Conservation (phyloP, 2,888 invertebrate genomes). For the Masnerella sp. region DNA sequence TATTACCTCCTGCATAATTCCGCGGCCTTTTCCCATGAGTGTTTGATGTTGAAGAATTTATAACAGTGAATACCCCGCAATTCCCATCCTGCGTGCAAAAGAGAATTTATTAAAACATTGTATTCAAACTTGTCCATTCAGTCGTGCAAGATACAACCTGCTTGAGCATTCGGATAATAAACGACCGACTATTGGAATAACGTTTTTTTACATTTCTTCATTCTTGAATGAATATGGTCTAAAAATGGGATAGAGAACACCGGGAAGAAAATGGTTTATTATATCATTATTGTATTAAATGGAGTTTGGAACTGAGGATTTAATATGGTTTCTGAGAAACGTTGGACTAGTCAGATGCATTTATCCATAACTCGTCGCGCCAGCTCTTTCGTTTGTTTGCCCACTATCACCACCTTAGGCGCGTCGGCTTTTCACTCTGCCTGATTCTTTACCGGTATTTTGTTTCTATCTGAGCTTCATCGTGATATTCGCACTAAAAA, state of each 20-base stretch:
- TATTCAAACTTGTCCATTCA: constrained; percentile 8
- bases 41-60: constrained; percentile 96
- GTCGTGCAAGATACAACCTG: constrained; percentile 35
- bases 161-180: constrained; percentile 20
- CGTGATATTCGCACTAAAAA: constrained; percentile 69
- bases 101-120: constrained; percentile 41
- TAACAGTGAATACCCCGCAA: constrained; percentile 94
- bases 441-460: constrained; percentile 46
- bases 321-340: constrained; percentile 18
- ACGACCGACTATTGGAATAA: too few relatives aligned
- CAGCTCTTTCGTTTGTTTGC: constrained; percentile 29
- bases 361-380: constrained; percentile 42
- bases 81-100: constrained; percentile 88
- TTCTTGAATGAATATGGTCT: too few relatives aligned
- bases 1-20: constrained; percentile 94
- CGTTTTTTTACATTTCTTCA: too few relatives aligned
- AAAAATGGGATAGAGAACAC: too few relatives aligned
- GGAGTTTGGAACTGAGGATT: too few relatives aligned
- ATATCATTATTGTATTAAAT: too few relatives aligned
- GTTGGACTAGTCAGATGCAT: constrained; percentile 16
- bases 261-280: too few relatives aligned
- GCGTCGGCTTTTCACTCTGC: constrained; percentile 40
- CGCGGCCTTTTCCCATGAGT: constrained; percentile 97
- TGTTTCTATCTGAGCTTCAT: constrained; percentile 49
- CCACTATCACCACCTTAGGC: constrained; percentile 40